Evolutionary conservation across 2,888 invertebrate species (phyloP), one percentile per base, ranked within the genome.

Genomic region (Ernsta delagoae): DNA sequence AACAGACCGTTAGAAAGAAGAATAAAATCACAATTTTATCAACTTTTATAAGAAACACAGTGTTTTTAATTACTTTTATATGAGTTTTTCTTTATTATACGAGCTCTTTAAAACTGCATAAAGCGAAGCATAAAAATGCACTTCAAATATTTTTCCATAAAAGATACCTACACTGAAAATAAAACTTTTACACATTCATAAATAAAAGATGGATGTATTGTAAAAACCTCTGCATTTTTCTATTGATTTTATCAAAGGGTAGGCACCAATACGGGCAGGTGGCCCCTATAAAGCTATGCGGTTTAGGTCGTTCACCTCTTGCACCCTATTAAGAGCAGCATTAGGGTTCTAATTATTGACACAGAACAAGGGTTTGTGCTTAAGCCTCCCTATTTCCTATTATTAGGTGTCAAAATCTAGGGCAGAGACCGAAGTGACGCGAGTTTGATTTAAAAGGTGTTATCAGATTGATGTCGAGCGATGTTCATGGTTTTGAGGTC

Each of bases 321-420:
- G 56, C 67, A 62, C 67, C 67, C 67, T n/a, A 60, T 45, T 62
- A 56, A 48, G 36, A 50, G 39, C 24, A 59, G 41, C 41, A 56
- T 56, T 56, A 67, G 64, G 63, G 53, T 54, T 43, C 50, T 64
- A 64, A 57, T 68, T 50, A 63, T 68, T 63, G 62, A 57, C 36
- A 62, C 56, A n/a, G 61, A 68, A 68, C 68, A 57, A 68, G 62
- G 57, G 50, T 63, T 68, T 59, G 56, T 48, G 24, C 67, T 54
- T 66, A 53, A 59, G 36, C 34, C 61, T 60, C 60, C 67, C 67
- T 61, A 31, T 57, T n/a, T 31, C 24, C 61, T 68, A 57, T 62
- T 68, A 62, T 62, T 61, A 67, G 61, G 43, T 54, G 12, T 54
- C n/a, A 34, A 61, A 34, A 61, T 50, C 45, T 60, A 60, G 48